Base-by-base conservation (phyloP, 2,888 invertebrate genomes). In the Coremacera marginata region DNA sequence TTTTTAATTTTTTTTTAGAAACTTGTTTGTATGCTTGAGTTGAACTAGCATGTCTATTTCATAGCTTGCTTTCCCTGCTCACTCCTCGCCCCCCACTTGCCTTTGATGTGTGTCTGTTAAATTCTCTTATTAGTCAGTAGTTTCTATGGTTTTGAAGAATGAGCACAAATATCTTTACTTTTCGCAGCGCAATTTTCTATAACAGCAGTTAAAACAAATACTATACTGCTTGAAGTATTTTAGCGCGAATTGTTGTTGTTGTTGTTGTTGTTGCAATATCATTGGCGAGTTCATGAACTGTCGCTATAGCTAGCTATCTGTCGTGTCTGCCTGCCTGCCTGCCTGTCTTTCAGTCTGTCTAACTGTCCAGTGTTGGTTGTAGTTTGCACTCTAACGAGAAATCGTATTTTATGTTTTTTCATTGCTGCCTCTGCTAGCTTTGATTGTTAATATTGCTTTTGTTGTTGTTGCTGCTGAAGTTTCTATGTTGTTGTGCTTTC, bases 161-260 rank as follows among this genome's bases (percentile, higher is more conserved):
- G 67, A 67, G 67, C 67, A 67, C 67, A 67, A 67, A 67, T 67
- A 37, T 22, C n/a, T 67, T 67, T 67, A 37, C 37, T 67, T 67
- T 67, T 37, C 67, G 67, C 44, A 37, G 37, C 34, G 37, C 67
- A 37, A 44, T 60, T 60, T 60, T 60, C 60, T 60, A n/a, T 27
- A 22, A 37, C 67, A 37, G 27, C 57, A 27, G 57, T 25, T 25
- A 60, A 60, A 19, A 19, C 55, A 60, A 27, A 60, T 60, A 60
- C 19, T 34, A 60, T 60, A 60, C 19, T 34, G 63, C 31, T 63
- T 3, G 5, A 31, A n/a, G 25, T 63, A 31, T 31, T 25, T 27
- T 16, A 31, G 63, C 27, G 19, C 14, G 22, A 16, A 27, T n/a
- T 63, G 63, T n/a, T 22, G 27, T 11, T 60, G 60, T 62, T 62